Evolutionary conservation across 30 jellyfish, hydroid and myxozoan species (phyloP), one percentile per base, ranked within the genome.

Genomic region (Nemopilema nomurai): DNA sequence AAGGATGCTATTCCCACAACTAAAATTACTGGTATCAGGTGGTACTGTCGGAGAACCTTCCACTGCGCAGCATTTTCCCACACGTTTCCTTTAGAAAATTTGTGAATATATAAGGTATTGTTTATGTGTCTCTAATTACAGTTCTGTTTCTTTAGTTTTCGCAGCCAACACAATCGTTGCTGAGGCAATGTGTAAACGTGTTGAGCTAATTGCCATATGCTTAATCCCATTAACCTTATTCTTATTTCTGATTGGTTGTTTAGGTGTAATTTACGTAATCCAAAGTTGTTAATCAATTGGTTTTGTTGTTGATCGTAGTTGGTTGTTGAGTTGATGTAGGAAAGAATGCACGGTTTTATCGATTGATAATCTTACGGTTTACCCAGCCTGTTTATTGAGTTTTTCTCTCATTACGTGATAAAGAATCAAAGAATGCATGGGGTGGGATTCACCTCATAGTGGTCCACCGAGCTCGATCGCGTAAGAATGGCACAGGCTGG

Each of bases 381-480:
- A 41, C 57, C 57, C 57, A 41, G 57, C 57, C 57, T 41, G 57
- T 41, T 41, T 41, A 41, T 41, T 41, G 57, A 41, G 57, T 41
- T 41, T 41, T 41, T 41, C 57, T 41, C 57, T 41, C 57, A 41
- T 41, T 41, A 41, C 57, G 57, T 41, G 57, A 41, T 41, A 41
- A 41, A 41, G 57, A 41, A 41, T 41, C 57, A 41, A 41, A 41
- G 57, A 41, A 41, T 41, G 57, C 57, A 41, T 41, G 74, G 31
- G 74, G 28, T 64, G 32, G 32, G 74, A 21, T 64, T 26, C 74
- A 64, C 74, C 74, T 64, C 74, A 23, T 64, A 64, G 32, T 64
- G 74, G 74, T 64, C 74, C 32, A 64, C 74, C 74, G 74, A 64
- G 74, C 74, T 26, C 31, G 74, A 64, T 64, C 28, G 74, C 74